phyloP scores from a whole-genome alignment of 2,113 vertebrate species.

The Sinosuthora webbiana region DNA sequence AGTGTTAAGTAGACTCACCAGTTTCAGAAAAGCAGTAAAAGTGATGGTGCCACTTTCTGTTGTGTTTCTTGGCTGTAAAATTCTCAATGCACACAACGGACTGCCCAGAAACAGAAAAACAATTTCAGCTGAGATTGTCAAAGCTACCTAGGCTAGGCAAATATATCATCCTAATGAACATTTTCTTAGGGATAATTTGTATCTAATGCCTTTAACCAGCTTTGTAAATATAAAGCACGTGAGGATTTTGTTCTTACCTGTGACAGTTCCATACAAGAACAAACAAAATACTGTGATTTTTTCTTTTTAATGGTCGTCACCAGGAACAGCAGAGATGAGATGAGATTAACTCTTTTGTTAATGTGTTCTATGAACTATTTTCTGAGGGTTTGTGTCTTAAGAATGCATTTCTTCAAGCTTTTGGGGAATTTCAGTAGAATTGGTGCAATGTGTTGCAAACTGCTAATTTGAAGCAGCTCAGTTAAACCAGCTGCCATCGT shows the following conservation, averaged over 20 bases:
- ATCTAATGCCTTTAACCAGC: not conserved
- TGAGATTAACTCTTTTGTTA: not conserved
- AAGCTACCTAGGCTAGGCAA: not conserved
- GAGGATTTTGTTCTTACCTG: not conserved
- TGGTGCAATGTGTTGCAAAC: not conserved
- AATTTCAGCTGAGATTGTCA: not conserved
- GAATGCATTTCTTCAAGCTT: not conserved
- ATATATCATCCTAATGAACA: not conserved
- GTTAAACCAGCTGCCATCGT: not conserved
- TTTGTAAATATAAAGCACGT: not conserved
- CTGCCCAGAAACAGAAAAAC: not conserved
- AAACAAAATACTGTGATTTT: not conserved
- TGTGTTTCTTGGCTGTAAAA: not conserved
- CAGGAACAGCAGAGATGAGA: not conserved
- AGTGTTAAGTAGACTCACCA: not conserved
- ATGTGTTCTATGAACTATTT: not conserved
- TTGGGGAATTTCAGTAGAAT: not conserved
- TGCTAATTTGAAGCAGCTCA: not conserved
- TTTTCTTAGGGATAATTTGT: not conserved
- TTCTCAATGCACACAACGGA: not conserved
- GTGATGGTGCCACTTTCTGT: not conserved
- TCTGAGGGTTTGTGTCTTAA: not conserved
- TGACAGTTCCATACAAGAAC: not conserved
- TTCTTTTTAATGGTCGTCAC: not conserved
- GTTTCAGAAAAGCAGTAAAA: not conserved